Conservation (phyloP, 2,797 vertebrate species). For the Ficedula albicollis region DNA sequence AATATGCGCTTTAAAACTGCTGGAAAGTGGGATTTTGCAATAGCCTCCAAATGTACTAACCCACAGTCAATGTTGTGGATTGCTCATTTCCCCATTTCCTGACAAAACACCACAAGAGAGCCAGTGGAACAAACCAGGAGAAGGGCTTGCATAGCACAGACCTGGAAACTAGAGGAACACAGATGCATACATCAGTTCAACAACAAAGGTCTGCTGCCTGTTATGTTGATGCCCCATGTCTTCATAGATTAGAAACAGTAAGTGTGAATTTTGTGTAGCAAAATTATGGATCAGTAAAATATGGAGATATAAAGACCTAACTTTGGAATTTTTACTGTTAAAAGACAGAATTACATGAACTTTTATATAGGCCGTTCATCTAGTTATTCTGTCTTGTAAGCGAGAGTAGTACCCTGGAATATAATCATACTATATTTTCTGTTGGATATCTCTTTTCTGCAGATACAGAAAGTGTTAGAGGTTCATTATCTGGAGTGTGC, state of each 20-base stretch:
- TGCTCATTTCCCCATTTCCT: neutral
- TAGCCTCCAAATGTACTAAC: neutral
- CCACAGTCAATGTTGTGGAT: neutral
- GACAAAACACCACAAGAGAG: neutral
- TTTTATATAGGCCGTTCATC: neutral
- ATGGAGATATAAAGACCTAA: neutral
- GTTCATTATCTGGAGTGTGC: neutral
- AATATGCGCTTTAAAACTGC: rapidly evolving
- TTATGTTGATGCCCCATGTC: neutral
- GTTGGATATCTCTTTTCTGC: neutral
- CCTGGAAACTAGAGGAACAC: neutral
- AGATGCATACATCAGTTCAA: rapidly evolving
- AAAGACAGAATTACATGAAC: neutral
- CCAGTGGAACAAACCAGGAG: neutral
- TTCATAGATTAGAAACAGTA: neutral
- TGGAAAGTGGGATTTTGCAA: neutral
- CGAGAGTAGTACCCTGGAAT: neutral
- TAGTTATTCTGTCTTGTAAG: neutral
- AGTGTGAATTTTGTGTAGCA: neutral
- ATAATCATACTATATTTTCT: neutral
- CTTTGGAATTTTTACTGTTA: neutral
- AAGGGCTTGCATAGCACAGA: neutral
- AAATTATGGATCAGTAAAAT: neutral
- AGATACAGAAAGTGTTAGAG: neutral
- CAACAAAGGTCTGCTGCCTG: neutral